A percentile compares a stretch with the other conserved stretches of the same genome.
phyloP scores from a whole-genome alignment of 1,140 invertebrate species.

The Thaumetopoea pityocampa region DNA sequence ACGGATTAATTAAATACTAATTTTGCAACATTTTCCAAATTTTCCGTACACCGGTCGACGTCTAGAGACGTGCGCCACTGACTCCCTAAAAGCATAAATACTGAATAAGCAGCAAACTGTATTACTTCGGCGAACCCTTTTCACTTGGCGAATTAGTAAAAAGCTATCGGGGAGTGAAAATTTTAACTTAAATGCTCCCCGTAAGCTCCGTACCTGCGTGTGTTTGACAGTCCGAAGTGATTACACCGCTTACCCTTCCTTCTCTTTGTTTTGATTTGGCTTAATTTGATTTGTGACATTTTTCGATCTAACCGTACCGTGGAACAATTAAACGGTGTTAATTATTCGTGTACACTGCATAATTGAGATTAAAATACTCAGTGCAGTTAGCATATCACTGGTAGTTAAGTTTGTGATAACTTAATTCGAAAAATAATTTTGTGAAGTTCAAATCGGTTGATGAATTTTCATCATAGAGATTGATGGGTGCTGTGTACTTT shows the following conservation, averaged over 20 bases:
- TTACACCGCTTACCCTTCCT: constrained; percentile 63
- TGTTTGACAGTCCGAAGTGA: constrained; percentile 72
- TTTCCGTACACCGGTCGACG: constrained; percentile 54
- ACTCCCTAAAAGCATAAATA: constrained; percentile 70
- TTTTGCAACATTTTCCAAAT: constrained; percentile 65
- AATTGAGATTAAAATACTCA: no score
- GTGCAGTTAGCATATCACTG: no score
- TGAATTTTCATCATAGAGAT: no score
- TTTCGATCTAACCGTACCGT: constrained; percentile 35
- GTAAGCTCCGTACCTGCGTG: constrained; percentile 62
- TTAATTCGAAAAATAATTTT: no score
- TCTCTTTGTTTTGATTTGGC: constrained; percentile 68
- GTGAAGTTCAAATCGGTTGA: no score
- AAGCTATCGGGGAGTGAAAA: constrained; percentile 74
- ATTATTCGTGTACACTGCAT: no score
- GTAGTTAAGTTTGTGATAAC: no score
- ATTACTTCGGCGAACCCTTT: constrained; percentile 75
- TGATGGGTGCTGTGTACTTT: no score
- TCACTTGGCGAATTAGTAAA: constrained; percentile 76
- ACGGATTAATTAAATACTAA: constrained; percentile 32
- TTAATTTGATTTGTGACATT: constrained; percentile 70
- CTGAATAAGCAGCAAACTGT: constrained; percentile 76
- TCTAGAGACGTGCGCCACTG: constrained; percentile 57
- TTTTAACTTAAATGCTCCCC: constrained; percentile 71
- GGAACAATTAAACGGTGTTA: constrained; percentile 29